Conservation (phyloP, 2,888 invertebrate species). For the Callosobruchus maculatus region DNA sequence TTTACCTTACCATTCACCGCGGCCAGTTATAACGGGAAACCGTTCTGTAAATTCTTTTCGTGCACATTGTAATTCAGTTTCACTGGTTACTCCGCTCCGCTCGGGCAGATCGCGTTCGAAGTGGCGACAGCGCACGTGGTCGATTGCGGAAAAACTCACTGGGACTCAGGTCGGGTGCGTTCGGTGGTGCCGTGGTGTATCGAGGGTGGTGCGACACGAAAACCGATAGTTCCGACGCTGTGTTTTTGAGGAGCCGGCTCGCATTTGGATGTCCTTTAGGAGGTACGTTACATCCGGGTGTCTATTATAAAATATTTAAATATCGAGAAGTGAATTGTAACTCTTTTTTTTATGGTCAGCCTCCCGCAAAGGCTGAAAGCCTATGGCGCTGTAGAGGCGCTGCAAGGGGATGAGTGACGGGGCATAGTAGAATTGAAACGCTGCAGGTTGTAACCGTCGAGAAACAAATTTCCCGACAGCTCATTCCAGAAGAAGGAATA, state of each 20-base stretch:
- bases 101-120: not conserved
- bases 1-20: constrained; percentile 42
- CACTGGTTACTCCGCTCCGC: constrained; percentile 30
- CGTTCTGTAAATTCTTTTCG: constrained; percentile 33
- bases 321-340: no score
- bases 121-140: not conserved
- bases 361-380: no score
- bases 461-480: no score
- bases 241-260: not conserved
- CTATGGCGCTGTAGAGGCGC: no score
- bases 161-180: not conserved
- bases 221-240: not conserved
- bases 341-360: no score
- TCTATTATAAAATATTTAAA: no score
- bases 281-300: not conserved
- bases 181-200: not conserved
- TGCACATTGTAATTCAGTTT: constrained; percentile 35
- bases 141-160: not conserved
- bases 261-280: no score
- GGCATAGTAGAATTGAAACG: no score
- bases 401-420: no score
- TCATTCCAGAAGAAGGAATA: no score
- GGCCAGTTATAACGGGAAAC: constrained; percentile 38
- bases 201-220: not conserved
- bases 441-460: no score